A percentile compares a stretch with the other conserved stretches of the same genome.
Evolutionary conservation across 2,797 vertebrate genomes (phyloP).

Genomic region (Discoglossus pictus): DNA sequence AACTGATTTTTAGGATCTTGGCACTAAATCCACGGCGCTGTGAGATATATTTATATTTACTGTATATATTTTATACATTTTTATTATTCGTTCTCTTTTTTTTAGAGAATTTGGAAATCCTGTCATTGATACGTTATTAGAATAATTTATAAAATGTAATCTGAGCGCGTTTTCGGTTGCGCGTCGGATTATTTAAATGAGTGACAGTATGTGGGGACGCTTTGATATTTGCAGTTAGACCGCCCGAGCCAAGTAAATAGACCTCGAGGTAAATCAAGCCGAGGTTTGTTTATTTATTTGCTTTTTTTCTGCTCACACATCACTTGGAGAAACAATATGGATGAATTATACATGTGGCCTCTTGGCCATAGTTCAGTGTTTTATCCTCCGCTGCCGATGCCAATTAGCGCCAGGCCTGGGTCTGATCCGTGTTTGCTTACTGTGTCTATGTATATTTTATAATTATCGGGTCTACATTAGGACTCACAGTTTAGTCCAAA

Average conservation of each 20-base stretch:
- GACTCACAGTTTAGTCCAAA: no score
- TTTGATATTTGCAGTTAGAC: slow-evolving; percentile 34
- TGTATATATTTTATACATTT: no score
- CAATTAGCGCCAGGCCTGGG: background rate
- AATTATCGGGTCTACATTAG: no score
- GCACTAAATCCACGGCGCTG: no score
- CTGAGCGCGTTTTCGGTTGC: no score
- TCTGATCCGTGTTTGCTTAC: background rate
- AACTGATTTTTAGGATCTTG: no score
- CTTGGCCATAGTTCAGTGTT: background rate
- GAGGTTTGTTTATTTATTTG: slow-evolving; percentile 36
- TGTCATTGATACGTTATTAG: no score
- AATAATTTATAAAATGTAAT: no score
- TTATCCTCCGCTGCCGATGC: background rate
- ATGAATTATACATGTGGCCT: slow-evolving; percentile 28
- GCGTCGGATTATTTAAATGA: slow-evolving; percentile 18
- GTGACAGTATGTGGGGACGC: background rate
- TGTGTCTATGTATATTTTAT: no score
- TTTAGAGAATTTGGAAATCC: no score
- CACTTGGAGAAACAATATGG: background rate
- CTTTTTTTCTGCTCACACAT: slow-evolving; percentile 22
- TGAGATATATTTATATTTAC: no score
- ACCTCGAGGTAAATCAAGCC: background rate
- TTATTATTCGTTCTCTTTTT: no score
- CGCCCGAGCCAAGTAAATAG: slow-evolving; percentile 16